phyloP scores from a whole-genome alignment of 2,797 vertebrate species.

The Loris lydekkerianus region DNA sequence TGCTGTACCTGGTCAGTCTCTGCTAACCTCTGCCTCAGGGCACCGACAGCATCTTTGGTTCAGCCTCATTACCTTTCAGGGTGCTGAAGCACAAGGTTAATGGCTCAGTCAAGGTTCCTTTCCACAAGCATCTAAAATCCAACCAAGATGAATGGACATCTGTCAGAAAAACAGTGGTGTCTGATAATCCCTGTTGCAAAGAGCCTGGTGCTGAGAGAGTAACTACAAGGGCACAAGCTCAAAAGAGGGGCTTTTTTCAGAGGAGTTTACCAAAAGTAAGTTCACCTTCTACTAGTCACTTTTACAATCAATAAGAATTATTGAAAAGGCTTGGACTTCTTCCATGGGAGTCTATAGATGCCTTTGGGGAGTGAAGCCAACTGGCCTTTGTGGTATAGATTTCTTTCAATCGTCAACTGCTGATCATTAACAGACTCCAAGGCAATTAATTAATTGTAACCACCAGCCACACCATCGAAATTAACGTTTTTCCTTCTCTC shows the following conservation, averaged over 20 bases:
- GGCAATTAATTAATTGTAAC: conserved; percentile 21
- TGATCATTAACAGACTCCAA: conserved; percentile 47
- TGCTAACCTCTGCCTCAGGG: background rate
- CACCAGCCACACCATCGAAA: background rate
- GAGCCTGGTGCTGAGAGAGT: background rate
- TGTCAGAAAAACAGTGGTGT: background rate
- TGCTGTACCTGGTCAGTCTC: background rate
- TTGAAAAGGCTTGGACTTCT: background rate
- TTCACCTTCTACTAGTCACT: background rate
- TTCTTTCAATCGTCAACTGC: conserved; percentile 43
- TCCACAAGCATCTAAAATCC: background rate
- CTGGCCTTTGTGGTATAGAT: background rate
- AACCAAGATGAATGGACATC: background rate
- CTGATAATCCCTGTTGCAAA: background rate
- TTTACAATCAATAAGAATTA: background rate
- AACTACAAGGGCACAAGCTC: background rate
- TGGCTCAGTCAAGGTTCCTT: background rate
- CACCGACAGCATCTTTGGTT: background rate
- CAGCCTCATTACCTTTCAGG: background rate
- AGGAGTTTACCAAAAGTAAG: background rate
- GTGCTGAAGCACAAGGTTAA: background rate
- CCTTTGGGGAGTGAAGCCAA: background rate
- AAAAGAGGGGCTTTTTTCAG: background rate
- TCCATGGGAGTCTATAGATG: background rate
- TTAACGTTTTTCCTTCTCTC: conserved; percentile 27